These are phyloP conservation scores for Sturnus vulgaris DNA, from an alignment of 2,113 vertebrate genomes.

Conservation along the genomic window DNA sequence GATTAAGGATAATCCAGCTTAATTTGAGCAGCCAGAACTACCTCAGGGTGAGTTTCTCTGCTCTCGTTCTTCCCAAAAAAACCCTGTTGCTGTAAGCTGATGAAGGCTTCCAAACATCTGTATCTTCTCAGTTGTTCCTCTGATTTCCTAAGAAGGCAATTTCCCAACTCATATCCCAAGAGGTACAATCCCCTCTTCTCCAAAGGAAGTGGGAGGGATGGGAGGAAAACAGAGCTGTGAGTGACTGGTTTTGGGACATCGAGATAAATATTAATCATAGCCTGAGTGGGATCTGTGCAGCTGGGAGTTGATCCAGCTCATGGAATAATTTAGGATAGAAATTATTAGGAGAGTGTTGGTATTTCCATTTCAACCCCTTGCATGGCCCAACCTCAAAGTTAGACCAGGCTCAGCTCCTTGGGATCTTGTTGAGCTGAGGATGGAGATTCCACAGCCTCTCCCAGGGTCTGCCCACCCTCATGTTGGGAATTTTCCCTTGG, in stretches of 20 bases:
- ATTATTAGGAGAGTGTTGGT: neutral
- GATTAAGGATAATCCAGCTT: neutral
- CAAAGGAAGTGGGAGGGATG: neutral
- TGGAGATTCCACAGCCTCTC: neutral
- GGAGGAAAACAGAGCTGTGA: neutral
- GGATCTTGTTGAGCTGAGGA: neutral
- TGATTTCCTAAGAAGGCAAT: neutral
- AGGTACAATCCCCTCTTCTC: neutral
- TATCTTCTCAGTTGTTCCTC: neutral
- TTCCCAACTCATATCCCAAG: neutral
- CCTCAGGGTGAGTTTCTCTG: neutral
- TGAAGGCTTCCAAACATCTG: neutral
- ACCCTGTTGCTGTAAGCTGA: neutral
- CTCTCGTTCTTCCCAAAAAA: neutral
- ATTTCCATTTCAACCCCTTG: neutral
- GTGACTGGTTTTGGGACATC: neutral
- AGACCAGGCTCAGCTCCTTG: neutral
- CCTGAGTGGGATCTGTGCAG: neutral
- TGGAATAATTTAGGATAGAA: neutral
- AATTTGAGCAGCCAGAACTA: neutral
- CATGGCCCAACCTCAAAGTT: neutral
- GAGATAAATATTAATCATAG: neutral
- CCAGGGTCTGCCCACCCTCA: neutral
- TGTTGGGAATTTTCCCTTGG: neutral
- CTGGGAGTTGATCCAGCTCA: neutral